These are phyloP conservation scores for Chaenocephalus aceratus DNA, from an alignment of 2,113 vertebrate genomes.

Conservation along the genomic window DNA sequence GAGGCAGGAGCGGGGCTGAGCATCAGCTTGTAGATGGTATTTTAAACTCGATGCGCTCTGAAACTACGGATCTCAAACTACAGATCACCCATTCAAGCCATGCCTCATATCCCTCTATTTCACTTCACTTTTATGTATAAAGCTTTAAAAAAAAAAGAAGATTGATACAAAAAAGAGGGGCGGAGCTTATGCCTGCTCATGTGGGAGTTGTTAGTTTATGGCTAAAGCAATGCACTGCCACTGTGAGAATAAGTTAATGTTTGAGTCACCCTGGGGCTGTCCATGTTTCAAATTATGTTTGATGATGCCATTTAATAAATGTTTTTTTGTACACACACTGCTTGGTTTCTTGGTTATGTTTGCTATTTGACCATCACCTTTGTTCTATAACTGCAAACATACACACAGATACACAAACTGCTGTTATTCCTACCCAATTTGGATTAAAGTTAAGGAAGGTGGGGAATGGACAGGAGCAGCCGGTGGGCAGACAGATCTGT, in stretches of 20 bases:
- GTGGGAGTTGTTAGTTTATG: conserved; percentile 13
- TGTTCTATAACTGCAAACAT: conserved; percentile 3
- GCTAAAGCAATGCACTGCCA: conserved; percentile 10
- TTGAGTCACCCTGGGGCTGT: conserved; percentile 27
- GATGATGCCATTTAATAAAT: conserved; percentile 39
- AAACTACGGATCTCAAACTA: too few relatives aligned
- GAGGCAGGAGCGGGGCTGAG: too few relatives aligned
- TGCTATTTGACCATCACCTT: background rate
- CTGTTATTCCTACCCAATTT: conserved; percentile 11
- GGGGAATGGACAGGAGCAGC: conserved; percentile 34
- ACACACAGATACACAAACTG: background rate
- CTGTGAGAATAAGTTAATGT: conserved; percentile 8
- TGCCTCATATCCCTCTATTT: too few relatives aligned
- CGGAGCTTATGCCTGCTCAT: too few relatives aligned
- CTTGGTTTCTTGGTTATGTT: conserved; percentile 10
- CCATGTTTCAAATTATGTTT: conserved; percentile 19
- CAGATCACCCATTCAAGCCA: too few relatives aligned
- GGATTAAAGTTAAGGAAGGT: conserved; percentile 23
- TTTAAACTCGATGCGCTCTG: too few relatives aligned
- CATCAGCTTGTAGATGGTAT: too few relatives aligned
- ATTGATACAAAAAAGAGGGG: too few relatives aligned
- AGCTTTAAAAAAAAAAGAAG: too few relatives aligned
- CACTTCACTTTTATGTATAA: too few relatives aligned
- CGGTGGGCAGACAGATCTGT: conserved; percentile 34
- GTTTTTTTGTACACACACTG: conserved; percentile 18